A percentile compares a stretch with the other conserved stretches of the same genome.
These are phyloP conservation scores for Micromesistius poutassou DNA, from an alignment of 2,797 vertebrate genomes.

Conservation along the genomic window DNA sequence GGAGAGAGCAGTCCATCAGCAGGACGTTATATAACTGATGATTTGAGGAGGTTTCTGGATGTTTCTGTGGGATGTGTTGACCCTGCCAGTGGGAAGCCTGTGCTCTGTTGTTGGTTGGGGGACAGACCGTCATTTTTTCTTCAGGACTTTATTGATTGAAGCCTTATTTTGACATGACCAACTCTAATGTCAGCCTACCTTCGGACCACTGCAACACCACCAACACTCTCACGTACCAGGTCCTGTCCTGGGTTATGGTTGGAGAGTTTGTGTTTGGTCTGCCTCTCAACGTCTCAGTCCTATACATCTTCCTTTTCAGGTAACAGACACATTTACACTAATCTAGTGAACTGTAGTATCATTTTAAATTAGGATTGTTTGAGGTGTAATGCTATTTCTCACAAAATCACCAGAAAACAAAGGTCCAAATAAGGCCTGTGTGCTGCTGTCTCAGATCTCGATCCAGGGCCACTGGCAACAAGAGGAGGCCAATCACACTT, in stretches of 20 bases:
- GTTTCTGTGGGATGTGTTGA: slow-evolving; percentile 28
- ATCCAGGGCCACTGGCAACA: not conserved
- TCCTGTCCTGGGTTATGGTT: slow-evolving; percentile 46
- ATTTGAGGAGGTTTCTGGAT: not conserved
- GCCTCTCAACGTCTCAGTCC: slow-evolving; percentile 64
- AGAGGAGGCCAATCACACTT: not conserved
- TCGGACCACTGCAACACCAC: slow-evolving; percentile 34
- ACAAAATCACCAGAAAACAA: not conserved
- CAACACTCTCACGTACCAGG: not conserved
- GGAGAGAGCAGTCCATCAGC: not conserved
- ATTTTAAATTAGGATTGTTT: too few species aligned
- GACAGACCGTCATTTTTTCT: not conserved
- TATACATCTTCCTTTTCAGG: slow-evolving; percentile 74
- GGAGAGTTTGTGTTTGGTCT: slow-evolving; percentile 67
- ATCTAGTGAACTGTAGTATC: not conserved
- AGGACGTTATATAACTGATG: not conserved
- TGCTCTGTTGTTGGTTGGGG: not conserved
- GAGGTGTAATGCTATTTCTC: not conserved
- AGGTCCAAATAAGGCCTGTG: not conserved
- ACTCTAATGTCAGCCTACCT: not conserved
- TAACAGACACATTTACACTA: slow-evolving; percentile 20
- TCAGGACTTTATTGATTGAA: too few species aligned
- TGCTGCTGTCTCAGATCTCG: not conserved
- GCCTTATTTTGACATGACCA: not conserved
- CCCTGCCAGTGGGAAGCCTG: not conserved